Evolutionary conservation across 23 tunicate species (phyloP), one percentile per base, ranked within the genome.

Genomic region (Diplosoma virens): DNA sequence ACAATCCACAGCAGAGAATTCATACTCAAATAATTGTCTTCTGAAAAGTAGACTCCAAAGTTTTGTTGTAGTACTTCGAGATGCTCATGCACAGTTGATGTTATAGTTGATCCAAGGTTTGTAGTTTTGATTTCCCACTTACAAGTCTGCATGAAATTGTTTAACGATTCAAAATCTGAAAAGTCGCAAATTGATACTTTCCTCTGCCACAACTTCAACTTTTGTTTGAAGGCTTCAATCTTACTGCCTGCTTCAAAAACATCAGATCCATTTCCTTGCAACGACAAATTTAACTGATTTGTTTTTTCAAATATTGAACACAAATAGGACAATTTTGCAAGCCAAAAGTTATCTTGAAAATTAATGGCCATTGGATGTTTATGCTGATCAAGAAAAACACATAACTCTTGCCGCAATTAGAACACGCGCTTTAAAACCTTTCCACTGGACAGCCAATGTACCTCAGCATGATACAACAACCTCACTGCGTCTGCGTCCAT

Each of bases 271-370:
- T 63, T 63, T 63, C 36, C 70, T 63, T 63, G 70, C 70, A 63
- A 11, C 35, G 35, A 26, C 35, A 63, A 63, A 63, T 63, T 63
- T 20, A 68, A 68, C 75, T 68, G 75, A 34, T 68, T 68, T 68
- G 56, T 68, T 25, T 25, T 68, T 33, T 68, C 54, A 68, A 68
- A 68, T 68, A 68, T 68, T 68, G 79, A 45, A 53, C 27, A 25
- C 35, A 73, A 73, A 35, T 73, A 73, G 68, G 79, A 73, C 79
- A 73, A 73, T 73, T 73, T 50, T 73, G 79, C 68, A 53, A 73
- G 79, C 79, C 79, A 73, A 73, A 73, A 53, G 79, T 33, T 68
- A 53, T 73, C 79, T 53, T 73, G 26, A 73, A 53, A 53, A 50
- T 73, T 53, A 21, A 34, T 35, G 65, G 79, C 79, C 68, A 53